These are phyloP conservation scores for Jaculus jaculus DNA, from an alignment of 2,113 vertebrate species.

Conservation along the genomic window DNA sequence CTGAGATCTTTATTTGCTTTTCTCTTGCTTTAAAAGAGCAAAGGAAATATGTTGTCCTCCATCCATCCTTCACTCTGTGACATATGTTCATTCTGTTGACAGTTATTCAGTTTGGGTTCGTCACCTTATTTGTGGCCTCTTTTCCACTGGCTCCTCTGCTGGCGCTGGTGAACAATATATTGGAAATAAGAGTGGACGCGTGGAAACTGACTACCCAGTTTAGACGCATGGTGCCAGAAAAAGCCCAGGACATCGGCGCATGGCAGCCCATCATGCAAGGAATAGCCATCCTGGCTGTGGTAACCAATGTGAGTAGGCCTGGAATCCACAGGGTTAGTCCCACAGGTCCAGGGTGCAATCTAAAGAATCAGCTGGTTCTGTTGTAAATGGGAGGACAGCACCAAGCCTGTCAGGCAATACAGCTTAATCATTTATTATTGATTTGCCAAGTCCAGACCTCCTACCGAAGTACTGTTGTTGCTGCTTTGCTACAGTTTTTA, in stretches of 20 bases:
- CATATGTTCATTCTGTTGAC: slow-evolving; percentile 74
- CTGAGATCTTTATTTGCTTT: slow-evolving; percentile 22
- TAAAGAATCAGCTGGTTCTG: background rate
- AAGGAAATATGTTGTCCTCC: background rate
- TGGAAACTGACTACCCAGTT: slow-evolving; percentile 96
- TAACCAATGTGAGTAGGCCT: slow-evolving; percentile 90
- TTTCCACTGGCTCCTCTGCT: slow-evolving; percentile 96
- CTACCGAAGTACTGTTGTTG: background rate
- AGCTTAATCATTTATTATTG: background rate
- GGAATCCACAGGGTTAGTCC: background rate
- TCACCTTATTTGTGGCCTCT: slow-evolving; percentile 96
- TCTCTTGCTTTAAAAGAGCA: slow-evolving; percentile 1
- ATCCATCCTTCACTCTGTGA: slow-evolving; percentile 26
- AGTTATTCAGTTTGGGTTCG: slow-evolving; percentile 98
- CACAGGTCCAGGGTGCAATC: background rate
- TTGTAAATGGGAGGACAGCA: background rate
- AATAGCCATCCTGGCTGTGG: slow-evolving; percentile 93
- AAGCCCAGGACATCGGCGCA: slow-evolving; percentile 93
- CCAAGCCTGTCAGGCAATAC: background rate
- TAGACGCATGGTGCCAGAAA: slow-evolving; percentile 92
- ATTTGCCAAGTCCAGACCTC: background rate
- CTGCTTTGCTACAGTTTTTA: slow-evolving; percentile 18
- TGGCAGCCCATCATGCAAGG: slow-evolving; percentile 97
- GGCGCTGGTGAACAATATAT: slow-evolving; percentile 94
- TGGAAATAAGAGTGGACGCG: slow-evolving; percentile 94